Base-by-base conservation (phyloP, 2,888 invertebrate species). In the Brachyptera risi region DNA sequence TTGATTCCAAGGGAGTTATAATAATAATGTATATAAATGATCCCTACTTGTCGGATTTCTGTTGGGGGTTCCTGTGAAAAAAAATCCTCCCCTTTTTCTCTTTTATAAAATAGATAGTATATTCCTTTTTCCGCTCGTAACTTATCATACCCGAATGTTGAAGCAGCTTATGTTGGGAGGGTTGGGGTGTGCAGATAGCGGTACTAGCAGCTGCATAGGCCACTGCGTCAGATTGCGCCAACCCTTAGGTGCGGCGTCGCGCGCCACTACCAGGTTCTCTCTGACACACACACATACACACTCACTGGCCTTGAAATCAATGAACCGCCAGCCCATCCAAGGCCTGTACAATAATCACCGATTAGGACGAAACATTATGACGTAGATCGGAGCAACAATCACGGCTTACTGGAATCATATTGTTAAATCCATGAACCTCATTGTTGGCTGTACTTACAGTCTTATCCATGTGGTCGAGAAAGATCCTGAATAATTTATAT, bases 1-100 rank as follows among this genome's bases (percentile, higher is more conserved):
- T 31, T 31, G 31, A 31, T 7, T 31, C 31, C 11, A 31, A 5
- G 31, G 11, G 5, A 31, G 31, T 31, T 7, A n/a, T n/a, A n/a
- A n/a, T n/a, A n/a, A n/a, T n/a, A 31, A 31, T 31, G 11, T 31
- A 31, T 31, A 44, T 44, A 44, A 44, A 44, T 44, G 44, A 44
- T 19, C 17, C 17, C 44, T 19, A 44, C 40, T 38, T 44, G 44
- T 44, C 44, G 44, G 44, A 44, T 44, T 44, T 21, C 17, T 44
- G 44, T 5, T 31, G 31, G 31, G 5, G 5, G 5, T 31, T 31
- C 11, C 11, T 31, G 5, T 31, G 5, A n/a, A 31, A 31, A 31
- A 31, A 5, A 31, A 31, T 5, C 31, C 31, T 7, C 5, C 31
- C 11, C 31, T 31, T 7, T 31, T 31, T 31, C 11, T 31, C 31